Percentiles rank a stretch among this genome's conserved stretches.
These are phyloP conservation scores for Empidonax alnorum DNA, from an alignment of 2,113 vertebrate genomes.

Conservation along the genomic window DNA sequence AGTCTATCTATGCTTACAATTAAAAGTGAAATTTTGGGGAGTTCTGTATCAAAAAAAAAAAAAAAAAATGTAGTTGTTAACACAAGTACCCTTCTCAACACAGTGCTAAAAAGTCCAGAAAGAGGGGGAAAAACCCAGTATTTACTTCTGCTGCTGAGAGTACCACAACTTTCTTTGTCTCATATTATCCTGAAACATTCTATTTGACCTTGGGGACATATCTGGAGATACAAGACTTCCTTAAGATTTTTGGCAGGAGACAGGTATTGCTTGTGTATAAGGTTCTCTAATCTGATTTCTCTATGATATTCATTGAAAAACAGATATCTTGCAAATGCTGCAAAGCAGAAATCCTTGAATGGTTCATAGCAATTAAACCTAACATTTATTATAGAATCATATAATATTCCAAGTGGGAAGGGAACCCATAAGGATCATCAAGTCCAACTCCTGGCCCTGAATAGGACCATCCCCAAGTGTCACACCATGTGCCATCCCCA, in stretches of 20 bases:
- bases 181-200: neutral
- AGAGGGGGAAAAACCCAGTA: accelerated
- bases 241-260: neutral
- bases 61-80: neutral
- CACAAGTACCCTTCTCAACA: neutral
- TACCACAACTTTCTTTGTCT: neutral
- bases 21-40: neutral
- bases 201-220: neutral
- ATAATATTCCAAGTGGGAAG: neutral
- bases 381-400: neutral
- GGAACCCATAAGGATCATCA: neutral
- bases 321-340: neutral
- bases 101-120: neutral
- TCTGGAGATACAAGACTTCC: neutral
- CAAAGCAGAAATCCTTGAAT: neutral
- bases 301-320: neutral
- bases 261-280: neutral
- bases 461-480: neutral
- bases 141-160: neutral
- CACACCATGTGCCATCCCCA: too few species aligned
- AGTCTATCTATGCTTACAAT: neutral
- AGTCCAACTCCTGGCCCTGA: neutral
- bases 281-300: too few species aligned
- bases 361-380: neutral
- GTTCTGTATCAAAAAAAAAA: neutral